phyloP scores from a whole-genome alignment of 2,888 invertebrate species.

The Hydrotaea cyrtoneurina region DNA sequence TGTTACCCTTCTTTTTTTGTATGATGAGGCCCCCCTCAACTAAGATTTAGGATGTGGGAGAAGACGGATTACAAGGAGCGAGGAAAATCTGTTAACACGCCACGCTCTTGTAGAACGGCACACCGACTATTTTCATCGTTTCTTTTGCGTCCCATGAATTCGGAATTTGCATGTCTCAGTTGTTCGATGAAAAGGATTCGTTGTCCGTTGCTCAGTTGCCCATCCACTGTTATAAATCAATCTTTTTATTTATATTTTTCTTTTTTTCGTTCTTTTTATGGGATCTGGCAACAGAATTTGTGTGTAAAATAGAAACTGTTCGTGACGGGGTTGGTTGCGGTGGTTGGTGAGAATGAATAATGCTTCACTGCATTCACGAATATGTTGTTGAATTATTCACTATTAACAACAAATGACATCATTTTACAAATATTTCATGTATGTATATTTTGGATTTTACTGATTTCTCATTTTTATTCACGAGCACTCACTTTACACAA shows the following conservation, averaged over 20 bases:
- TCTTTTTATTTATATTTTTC: neutral
- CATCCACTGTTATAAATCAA: neutral
- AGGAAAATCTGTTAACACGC: no score
- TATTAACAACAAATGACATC: constrained; percentile 65
- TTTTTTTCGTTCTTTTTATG: neutral
- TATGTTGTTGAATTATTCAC: constrained; percentile 29
- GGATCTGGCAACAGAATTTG: neutral
- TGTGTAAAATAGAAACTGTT: neutral
- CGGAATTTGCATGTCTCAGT: no score
- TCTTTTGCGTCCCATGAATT: neutral
- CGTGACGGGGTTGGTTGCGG: neutral
- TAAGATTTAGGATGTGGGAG: no score
- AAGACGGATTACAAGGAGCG: no score
- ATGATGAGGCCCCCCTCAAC: no score
- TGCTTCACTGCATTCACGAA: constrained; percentile 27
- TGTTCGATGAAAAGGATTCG: no score
- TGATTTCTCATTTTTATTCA: constrained; percentile 26
- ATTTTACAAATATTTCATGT: constrained; percentile 62
- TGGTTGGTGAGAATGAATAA: neutral
- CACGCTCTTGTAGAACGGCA: no score
- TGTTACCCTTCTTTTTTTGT: no score
- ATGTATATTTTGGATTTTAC: constrained; percentile 32
- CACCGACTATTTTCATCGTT: neutral
- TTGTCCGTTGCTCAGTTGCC: neutral
- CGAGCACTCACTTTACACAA: constrained; percentile 7